Percentiles rank a stretch among this genome's conserved stretches.
Conservation (phyloP, 2,888 invertebrate genomes). For the Pelosia muscerda region DNA sequence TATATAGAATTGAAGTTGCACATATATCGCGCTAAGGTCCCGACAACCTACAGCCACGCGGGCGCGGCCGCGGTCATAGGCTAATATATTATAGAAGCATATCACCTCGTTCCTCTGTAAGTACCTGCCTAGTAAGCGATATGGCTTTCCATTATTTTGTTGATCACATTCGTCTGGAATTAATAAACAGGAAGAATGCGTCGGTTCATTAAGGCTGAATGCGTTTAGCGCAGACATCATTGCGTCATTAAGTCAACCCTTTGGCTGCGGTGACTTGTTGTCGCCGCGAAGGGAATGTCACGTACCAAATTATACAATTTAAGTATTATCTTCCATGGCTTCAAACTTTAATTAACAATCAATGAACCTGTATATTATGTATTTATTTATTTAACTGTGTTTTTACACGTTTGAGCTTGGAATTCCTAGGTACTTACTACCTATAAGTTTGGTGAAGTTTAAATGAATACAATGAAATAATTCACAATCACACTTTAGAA, state of each 20-base stretch:
- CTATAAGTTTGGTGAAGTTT: too few species aligned
- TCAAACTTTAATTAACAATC: background rate
- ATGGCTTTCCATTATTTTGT: background rate
- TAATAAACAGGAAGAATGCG: constrained; percentile 28
- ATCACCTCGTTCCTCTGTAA: too few species aligned
- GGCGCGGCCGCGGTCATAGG: too few species aligned
- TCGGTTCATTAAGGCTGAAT: constrained; percentile 30
- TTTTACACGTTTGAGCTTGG: too few species aligned
- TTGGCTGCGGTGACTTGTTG: constrained; percentile 36
- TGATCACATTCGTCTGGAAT: background rate
- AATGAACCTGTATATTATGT: background rate
- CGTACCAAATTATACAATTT: constrained; percentile 32
- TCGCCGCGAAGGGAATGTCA: constrained; percentile 22
- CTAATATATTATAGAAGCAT: too few species aligned
- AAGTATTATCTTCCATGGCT: constrained; percentile 47
- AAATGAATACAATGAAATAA: background rate
- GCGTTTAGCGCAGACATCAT: constrained; percentile 47
- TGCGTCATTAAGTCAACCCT: constrained; percentile 57
- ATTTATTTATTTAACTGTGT: too few species aligned
- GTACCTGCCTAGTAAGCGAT: background rate
- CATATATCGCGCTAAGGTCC: too few species aligned
- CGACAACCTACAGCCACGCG: too few species aligned
- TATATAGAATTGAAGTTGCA: too few species aligned
- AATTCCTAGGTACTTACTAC: too few species aligned
- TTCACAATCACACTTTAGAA: constrained; percentile 13